Conservation (phyloP, 2,888 invertebrate species). For the Agonum fuliginosum region DNA sequence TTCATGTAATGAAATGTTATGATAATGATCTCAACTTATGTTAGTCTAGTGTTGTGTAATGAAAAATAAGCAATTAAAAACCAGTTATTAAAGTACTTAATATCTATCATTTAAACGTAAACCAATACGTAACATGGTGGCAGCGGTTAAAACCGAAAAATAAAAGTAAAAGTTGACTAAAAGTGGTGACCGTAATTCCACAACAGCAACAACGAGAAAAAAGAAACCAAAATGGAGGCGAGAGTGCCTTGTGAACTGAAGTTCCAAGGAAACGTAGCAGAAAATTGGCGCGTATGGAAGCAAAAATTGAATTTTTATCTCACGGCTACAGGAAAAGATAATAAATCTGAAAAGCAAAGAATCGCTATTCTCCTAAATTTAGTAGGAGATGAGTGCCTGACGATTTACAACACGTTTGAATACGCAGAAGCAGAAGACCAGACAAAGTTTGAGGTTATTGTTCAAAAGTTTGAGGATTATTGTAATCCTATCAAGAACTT, state of each 20-base stretch:
- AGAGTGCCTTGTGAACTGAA: background rate
- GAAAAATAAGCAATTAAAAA: too few relatives aligned
- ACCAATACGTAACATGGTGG: constrained; percentile 13
- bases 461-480: constrained; percentile 60
- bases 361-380: constrained; percentile 63
- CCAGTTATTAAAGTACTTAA: too few relatives aligned
- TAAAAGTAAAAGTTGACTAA: background rate
- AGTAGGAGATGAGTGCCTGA: too few relatives aligned
- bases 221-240: background rate
- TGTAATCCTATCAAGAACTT: constrained; percentile 62
- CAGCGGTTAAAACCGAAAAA: constrained; percentile 16
- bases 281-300: constrained; percentile 63
- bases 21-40: too few relatives aligned
- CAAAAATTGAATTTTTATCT: constrained; percentile 63
- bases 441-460: constrained; percentile 52
- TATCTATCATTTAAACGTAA: background rate
- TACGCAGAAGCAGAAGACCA: constrained; percentile 52
- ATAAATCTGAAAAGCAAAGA: constrained; percentile 60
- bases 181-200: background rate
- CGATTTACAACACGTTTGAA: constrained; percentile 63
- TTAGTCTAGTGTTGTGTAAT: too few relatives aligned
- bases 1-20: too few relatives aligned
- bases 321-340: constrained; percentile 62
- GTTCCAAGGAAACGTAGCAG: constrained; percentile 7
- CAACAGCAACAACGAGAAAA: background rate